Evolutionary conservation across 1,140 invertebrate genomes (phyloP), one percentile per base, ranked within the genome.

Genomic region (Lepidostoma basale): DNA sequence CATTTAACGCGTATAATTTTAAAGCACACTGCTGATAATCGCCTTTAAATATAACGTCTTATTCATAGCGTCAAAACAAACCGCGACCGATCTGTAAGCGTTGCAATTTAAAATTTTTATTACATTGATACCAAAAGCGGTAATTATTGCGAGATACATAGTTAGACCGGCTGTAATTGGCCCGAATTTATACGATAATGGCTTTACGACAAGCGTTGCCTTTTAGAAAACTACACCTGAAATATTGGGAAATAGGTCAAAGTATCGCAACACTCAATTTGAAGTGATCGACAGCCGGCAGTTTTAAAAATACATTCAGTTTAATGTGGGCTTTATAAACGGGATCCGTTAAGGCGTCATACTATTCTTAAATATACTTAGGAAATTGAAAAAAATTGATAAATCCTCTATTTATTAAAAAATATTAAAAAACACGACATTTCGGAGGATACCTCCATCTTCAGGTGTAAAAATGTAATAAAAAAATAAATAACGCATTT

Each of bases 161-260:
- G 12, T 8, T 14, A 3, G n/a, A 28, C n/a, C 25, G 25, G 12
- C 25, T 14, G 47, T 52, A 52, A 52, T 28, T 52, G 47, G 47
- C 18, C n/a, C 16, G 33, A 36, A 36, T n/a, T 36, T 36, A 36
- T 36, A 12, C 10, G n/a, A 52, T 12, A 30, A 3, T 18, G 23
- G 26, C 23, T 52, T 28, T 14, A 52, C 18, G 47, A 52, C 47
- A 52, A 26, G 25, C 23, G 25, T 52, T 16, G 47, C 23, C 47
- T 52, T 25, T 52, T 14, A 30, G 47, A 52, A 52, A 52, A 30
- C 47, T 52, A 52, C 30, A 52, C 47, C 30, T 52, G 30, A 52
- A 12, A 52, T 28, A 23, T n/a, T 3, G 10, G n/a, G n/a, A 52
- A 52, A 52, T 52, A 18, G 47, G 47, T 52, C 47, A 52, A 52